Evolutionary conservation across 2,888 invertebrate genomes (phyloP), one percentile per base, ranked within the genome.

Genomic region (Hybos culiciformis): DNA sequence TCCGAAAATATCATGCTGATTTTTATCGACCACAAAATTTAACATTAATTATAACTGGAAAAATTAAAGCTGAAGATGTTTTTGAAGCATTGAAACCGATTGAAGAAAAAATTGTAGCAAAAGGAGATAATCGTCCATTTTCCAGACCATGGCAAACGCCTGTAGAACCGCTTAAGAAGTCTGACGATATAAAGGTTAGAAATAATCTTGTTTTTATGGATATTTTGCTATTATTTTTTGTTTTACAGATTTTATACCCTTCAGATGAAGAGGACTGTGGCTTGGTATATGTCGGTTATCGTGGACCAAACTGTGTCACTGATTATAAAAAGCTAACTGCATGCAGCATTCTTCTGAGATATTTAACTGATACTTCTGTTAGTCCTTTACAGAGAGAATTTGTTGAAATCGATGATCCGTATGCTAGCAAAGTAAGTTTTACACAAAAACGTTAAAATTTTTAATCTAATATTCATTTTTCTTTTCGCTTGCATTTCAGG

Each of bases 11-110:
- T 60, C 92, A 93, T 61, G 78, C 80, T 53, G 74, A 82, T 47
- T 92, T 85, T 66, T 94, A 93, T 63, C 73, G 88, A 18, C 80
- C 92, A 3, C 87, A 90, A 63, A 94, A 94, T 63, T 67, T 92
- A 45, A 81, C 83, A 47, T 68, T 92, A 4, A 80, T 91, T 42
- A 77, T 92, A 41, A 80, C 83, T 12, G 92, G 92, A 1, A 80
- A 81, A 66, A 79, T 91, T 15, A 74, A 78, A 37, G 76, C 80
- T 1, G 71, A 76, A 12, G 77, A 83, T 55, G 77, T 92, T 3
- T 85, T 91, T 56, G 70, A 73, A 53, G 78, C 79, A 4, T 63
- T 93, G 43, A 69, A 74, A 41, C 71, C 75, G 4, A 68, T 88
- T 1, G 88, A 91, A 62, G 72, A 80, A 52, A 86, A 82, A 66